Evolutionary conservation across 2,113 vertebrate genomes (phyloP).

Genomic region (Merops nubicus): DNA sequence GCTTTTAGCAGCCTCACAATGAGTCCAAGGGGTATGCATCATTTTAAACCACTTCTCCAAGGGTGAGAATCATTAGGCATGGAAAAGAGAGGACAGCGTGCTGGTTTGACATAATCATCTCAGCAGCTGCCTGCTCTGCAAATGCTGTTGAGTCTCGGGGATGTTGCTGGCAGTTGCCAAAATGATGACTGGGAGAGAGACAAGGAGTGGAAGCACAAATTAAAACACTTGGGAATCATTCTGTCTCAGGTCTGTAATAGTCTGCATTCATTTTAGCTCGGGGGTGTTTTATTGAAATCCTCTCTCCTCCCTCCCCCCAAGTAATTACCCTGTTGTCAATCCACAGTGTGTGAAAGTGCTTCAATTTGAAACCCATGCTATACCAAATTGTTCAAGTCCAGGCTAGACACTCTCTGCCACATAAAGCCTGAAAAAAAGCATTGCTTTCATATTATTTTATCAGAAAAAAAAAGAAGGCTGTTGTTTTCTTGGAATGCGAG

Average conservation of each 20-base stretch:
- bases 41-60: slow-evolving; percentile 22
- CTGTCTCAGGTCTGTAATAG: slow-evolving; percentile 38
- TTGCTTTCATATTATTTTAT: neutral
- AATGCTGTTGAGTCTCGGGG: neutral
- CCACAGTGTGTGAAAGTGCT: slow-evolving; percentile 13
- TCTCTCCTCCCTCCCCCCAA: neutral
- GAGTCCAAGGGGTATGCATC: neutral
- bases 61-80: slow-evolving; percentile 24
- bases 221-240: slow-evolving; percentile 59
- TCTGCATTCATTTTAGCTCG: slow-evolving; percentile 29
- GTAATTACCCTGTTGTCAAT: slow-evolving; percentile 52
- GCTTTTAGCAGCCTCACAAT: neutral
- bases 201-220: slow-evolving; percentile 56
- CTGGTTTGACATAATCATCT: slow-evolving; percentile 52
- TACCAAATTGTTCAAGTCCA: neutral
- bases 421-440: neutral
- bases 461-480: neutral
- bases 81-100: slow-evolving; percentile 20
- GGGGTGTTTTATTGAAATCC: slow-evolving; percentile 39
- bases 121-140: slow-evolving; percentile 43
- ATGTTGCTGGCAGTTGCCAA: slow-evolving; percentile 35
- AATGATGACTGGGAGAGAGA: slow-evolving; percentile 36
- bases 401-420: neutral
- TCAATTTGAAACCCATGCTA: slow-evolving; percentile 1
- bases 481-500: neutral